A percentile compares a stretch with the other conserved stretches of the same genome.
These are phyloP conservation scores for Rissa tridactyla DNA, from an alignment of 2,113 vertebrate genomes.

Conservation along the genomic window DNA sequence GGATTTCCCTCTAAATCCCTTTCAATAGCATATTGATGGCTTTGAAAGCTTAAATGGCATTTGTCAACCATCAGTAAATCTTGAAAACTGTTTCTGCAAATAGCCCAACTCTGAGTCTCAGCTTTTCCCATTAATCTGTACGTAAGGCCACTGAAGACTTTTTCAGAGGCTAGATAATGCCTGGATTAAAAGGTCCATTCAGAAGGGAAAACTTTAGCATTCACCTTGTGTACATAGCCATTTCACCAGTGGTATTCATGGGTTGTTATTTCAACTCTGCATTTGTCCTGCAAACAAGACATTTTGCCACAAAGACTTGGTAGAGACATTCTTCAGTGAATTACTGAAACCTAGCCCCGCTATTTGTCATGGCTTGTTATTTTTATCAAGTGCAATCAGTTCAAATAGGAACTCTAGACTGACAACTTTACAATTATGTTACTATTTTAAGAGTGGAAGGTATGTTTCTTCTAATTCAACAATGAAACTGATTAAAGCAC, in stretches of 20 bases:
- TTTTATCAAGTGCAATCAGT: constrained; percentile 71
- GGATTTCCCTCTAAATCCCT: constrained; percentile 69
- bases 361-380: constrained; percentile 71
- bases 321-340: constrained; percentile 71
- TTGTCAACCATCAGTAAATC: constrained; percentile 80
- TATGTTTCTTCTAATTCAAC: constrained; percentile 46
- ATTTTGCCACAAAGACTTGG: constrained; percentile 71
- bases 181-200: constrained; percentile 75
- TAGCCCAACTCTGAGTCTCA: constrained; percentile 67
- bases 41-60: constrained; percentile 80
- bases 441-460: constrained; percentile 46
- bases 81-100: constrained; percentile 77
- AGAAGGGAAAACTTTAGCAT: constrained; percentile 75
- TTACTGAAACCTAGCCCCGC: constrained; percentile 63
- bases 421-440: constrained; percentile 53
- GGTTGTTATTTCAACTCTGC: constrained; percentile 77
- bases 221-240: constrained; percentile 79
- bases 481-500: constrained; percentile 27
- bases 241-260: constrained; percentile 75
- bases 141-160: constrained; percentile 69
- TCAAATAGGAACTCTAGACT: constrained; percentile 49
- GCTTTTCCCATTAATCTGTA: constrained; percentile 77
- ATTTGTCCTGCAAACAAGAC: constrained; percentile 77
- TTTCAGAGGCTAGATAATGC: constrained; percentile 73
- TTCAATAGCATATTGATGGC: constrained; percentile 77